Evolutionary conservation across 2,113 vertebrate genomes (phyloP).

Genomic region (Perca flavescens): DNA sequence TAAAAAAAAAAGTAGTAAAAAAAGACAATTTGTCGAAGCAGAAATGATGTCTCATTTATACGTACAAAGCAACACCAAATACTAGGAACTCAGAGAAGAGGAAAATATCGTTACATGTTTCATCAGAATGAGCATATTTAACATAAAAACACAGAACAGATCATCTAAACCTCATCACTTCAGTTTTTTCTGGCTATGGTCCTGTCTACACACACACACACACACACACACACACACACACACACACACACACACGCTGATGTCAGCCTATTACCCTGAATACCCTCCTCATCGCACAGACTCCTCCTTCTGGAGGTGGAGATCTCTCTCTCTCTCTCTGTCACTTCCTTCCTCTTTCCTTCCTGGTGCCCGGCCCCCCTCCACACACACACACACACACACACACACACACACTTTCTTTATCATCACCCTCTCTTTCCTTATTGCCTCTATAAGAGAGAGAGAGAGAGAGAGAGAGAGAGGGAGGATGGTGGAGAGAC

Average conservation of each 20-base stretch:
- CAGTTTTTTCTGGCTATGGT: too few relatives aligned
- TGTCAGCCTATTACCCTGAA: conserved; percentile 60
- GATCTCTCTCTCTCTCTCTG: not conserved
- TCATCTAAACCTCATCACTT: too few relatives aligned
- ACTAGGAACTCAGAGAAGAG: too few relatives aligned
- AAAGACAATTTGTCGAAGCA: too few relatives aligned
- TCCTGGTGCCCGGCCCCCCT: conserved; percentile 14
- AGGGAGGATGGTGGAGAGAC: conserved; percentile 40
- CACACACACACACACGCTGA: conserved; percentile 41
- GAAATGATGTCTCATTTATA: too few relatives aligned
- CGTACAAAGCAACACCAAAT: too few relatives aligned
- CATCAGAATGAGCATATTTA: too few relatives aligned
- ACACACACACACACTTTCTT: conserved; percentile 7
- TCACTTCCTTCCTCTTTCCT: conserved; percentile 37
- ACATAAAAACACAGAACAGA: too few relatives aligned
- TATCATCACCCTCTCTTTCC: conserved; percentile 37
- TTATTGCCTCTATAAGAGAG: not conserved
- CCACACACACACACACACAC: not conserved
- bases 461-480: conserved; percentile 6
- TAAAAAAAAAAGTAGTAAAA: too few relatives aligned
- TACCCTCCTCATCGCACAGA: conserved; percentile 35
- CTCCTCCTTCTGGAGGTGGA: conserved; percentile 56
- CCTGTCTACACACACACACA: conserved; percentile 6
- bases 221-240: conserved; percentile 15
- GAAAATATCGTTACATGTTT: too few relatives aligned